Conservation (phyloP, 2,113 vertebrate species). For the Bubalus kerabau region DNA sequence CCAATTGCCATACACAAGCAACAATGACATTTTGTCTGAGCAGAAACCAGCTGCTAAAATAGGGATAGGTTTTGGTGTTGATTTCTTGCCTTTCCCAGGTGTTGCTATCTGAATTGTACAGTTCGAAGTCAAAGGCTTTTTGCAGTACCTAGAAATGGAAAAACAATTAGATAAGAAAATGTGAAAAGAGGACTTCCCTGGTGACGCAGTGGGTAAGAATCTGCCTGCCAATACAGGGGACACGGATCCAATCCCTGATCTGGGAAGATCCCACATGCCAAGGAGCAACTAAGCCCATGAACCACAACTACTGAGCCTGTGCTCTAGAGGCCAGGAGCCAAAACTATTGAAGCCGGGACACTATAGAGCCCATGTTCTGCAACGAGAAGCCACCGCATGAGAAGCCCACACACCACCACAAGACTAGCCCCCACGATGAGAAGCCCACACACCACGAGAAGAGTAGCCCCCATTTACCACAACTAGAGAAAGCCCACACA, state of each 20-base stretch:
- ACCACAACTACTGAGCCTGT: neutral
- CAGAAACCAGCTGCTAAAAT: slow-evolving; percentile 88
- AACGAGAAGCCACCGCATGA: neutral
- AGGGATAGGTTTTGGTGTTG: slow-evolving; percentile 88
- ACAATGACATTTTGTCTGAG: slow-evolving; percentile 82
- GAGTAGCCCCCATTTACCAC: neutral
- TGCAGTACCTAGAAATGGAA: slow-evolving; percentile 85
- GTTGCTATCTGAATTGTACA: slow-evolving; percentile 94
- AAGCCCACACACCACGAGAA: too few relatives aligned
- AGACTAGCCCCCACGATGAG: too few relatives aligned
- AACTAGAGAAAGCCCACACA: neutral
- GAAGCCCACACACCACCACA: neutral
- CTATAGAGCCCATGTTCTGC: neutral
- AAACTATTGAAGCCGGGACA: neutral
- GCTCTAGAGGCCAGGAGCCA: neutral
- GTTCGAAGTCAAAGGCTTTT: slow-evolving; percentile 92
- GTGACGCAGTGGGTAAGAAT: neutral
- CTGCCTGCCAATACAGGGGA: neutral
- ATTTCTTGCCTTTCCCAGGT: slow-evolving; percentile 82
- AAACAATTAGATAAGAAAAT: slow-evolving; percentile 17
- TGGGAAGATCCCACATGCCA: neutral
- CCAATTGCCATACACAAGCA: slow-evolving; percentile 91
- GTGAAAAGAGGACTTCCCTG: neutral
- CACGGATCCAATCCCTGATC: neutral
- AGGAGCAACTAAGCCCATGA: neutral